Base-by-base conservation (phyloP, 2,888 invertebrate species). In the Chymomyza procnemis region DNA sequence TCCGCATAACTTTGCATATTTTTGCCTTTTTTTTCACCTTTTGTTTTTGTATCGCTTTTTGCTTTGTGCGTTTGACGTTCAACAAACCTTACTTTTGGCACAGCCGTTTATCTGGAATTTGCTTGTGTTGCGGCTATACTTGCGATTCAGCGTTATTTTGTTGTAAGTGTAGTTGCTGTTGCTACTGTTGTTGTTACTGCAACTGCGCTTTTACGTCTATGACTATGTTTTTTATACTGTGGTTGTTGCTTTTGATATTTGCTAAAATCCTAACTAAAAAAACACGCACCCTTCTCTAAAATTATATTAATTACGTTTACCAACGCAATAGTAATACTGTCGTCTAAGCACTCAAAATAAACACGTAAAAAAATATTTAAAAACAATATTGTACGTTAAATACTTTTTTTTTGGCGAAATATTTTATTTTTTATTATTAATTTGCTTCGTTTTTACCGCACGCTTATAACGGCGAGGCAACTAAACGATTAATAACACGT, bases 1-100 rank as follows among this genome's bases (percentile, higher is more conserved):
- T 90, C 90, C 59, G 87, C 81, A 78, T 90, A 90, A 75, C 83
- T 89, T 82, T 90, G 90, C 89, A 89, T 89, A n/a, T 72, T 65
- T 78, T 69, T 12, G 34, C 2, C 12, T 41, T 65, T 61, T n/a
- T n/a, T n/a, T n/a, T n/a, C n/a, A n/a, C n/a, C 65, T 64, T 64
- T 61, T 6, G 21, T 65, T 65, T 50, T 69, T 69, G 63, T 61
- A 61, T 69, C n/a, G n/a, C n/a, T n/a, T n/a, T 70, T 69, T 71
- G 19, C 18, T 56, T 57, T 59, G 54, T 56, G 50, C 56, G 52
- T 55, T n/a, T n/a, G n/a, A n/a, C n/a, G n/a, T n/a, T n/a, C n/a
- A n/a, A n/a, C n/a, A n/a, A n/a, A n/a, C 47, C 14, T 47, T 16
- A 8, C 26, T 26, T 26, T 26, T 26, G 26, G 26, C 26, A 4